Conservation (phyloP, 2,797 vertebrate species). For the Scolopax bukidnonensis region DNA sequence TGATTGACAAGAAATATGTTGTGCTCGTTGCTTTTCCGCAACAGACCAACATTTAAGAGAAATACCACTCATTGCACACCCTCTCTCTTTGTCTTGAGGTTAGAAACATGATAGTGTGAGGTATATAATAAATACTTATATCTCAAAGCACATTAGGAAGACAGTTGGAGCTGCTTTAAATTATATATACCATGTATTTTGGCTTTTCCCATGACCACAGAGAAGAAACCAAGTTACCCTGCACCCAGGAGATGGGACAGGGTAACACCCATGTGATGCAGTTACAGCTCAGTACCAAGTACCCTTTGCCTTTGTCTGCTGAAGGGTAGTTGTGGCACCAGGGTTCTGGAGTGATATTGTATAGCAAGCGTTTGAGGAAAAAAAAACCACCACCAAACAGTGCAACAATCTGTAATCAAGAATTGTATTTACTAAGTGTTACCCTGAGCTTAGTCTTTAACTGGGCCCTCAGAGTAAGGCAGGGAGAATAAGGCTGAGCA, state of each 20-base stretch:
- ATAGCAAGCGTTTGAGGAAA: background rate
- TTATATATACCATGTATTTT: rapidly evolving
- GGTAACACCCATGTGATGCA: background rate
- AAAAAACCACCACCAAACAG: background rate
- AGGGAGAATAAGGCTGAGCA: background rate
- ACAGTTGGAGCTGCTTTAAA: background rate
- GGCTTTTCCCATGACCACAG: background rate
- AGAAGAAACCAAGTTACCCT: background rate
- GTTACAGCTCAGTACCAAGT: background rate
- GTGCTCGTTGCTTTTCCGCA: background rate
- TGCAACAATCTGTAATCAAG: background rate
- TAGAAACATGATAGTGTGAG: background rate
- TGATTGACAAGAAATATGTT: background rate
- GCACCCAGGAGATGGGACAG: background rate
- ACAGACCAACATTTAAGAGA: background rate
- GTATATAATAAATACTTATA: background rate
- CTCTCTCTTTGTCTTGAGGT: background rate
- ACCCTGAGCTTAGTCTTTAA: background rate
- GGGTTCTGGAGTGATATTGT: rapidly evolving
- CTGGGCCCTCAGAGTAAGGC: background rate
- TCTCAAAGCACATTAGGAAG: background rate
- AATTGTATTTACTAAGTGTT: background rate
- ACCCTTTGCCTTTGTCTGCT: background rate
- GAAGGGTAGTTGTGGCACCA: background rate
- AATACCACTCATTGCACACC: background rate